Evolutionary conservation across 2,888 invertebrate species (phyloP), one percentile per base, ranked within the genome.

Genomic region (Liopterus haemorrhoidalis): DNA sequence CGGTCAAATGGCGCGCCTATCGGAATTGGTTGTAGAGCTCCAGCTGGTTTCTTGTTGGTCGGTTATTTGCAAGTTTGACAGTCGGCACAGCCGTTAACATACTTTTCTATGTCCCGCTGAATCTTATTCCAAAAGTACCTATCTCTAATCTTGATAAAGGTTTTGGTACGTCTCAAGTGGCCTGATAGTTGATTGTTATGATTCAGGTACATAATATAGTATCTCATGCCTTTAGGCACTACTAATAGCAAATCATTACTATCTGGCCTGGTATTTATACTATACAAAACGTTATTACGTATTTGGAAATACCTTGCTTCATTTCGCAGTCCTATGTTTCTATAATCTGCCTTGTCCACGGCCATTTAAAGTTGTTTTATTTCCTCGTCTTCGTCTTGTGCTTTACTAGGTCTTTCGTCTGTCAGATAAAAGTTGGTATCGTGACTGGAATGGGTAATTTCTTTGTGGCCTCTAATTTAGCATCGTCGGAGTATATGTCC

Each of bases 121-220:
- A 19, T 41, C 6, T 40, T 48, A 1, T 46, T 37, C 54, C 56
- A 55, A 21, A 53, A 55, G 35, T 45, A 57, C 9, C 52, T 11
- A 8, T 41, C 11, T 36, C 41, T 47, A 15, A 54, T 49, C 41
- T 15, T 11, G 9, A 22, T n/a, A 6, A 6, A 36, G 5, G 22
- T 22, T 36, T 36, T 36, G 1, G 36, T 54, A 5, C 51, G 52
- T 8, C 32, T 40, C 8, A 21, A 35, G 14, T 53, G 54, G 45
- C 40, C 47, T 3, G 49, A 15, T 32, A 57, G 50, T 0, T 55
- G 55, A 9, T 55, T 56, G 20, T 59, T 42, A 5, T 56, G 16
- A 31, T 58, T n/a, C n/a, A n/a, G n/a, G n/a, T n/a, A n/a, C n/a
- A n/a, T n/a, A n/a, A n/a, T n/a, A n/a, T n/a, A n/a, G n/a, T n/a